Evolutionary conservation across 2,797 vertebrate genomes (phyloP), one percentile per base, ranked within the genome.

Genomic region (Poliocrania exsul): DNA sequence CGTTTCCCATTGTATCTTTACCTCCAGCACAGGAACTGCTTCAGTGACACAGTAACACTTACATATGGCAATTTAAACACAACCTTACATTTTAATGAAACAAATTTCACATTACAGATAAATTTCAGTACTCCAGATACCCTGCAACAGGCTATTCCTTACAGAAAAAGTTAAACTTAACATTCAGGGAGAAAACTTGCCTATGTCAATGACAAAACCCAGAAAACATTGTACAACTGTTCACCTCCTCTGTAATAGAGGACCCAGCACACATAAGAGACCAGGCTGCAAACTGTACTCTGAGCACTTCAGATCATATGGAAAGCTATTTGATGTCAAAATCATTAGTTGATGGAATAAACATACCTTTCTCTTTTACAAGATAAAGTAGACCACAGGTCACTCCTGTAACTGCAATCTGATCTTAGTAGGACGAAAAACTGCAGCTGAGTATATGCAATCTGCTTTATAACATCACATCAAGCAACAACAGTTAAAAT

Each of bases 21-120:
- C 88, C 71, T 65, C 53, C 83, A 93, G 65, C 79, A 95, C 53
- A 29, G 69, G 78, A 96, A 90, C 58, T 54, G 67, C 60, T 96
- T 96, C 71, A 79, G 66, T 70, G 53, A 94, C 61, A 83, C 33
- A 80, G 49, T 35, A 58, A 88, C 47, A 51, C 67, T 58, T 79
- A 82, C 9, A 60, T 46, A 75, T 1, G 2, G 2, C 28, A 81
- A 75, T 4, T 18, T 70, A 64, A 71, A 92, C 35, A 78, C 58
- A 58, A 70, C 7, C 37, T 84, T 50, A 50, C 31, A 62, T 66
- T 64, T 87, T 73, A 42, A 85, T 70, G 40, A 47, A 91, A 93
- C 33, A 70, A 75, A 91, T 92, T 26, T 51, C 6, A 0, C n/a
- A 81, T 64, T 47, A 70, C 57, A 53, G 62, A 74, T 50, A 40